Conservation (phyloP, 2,113 vertebrate species). For the Sinocyclocheilus grahami region DNA sequence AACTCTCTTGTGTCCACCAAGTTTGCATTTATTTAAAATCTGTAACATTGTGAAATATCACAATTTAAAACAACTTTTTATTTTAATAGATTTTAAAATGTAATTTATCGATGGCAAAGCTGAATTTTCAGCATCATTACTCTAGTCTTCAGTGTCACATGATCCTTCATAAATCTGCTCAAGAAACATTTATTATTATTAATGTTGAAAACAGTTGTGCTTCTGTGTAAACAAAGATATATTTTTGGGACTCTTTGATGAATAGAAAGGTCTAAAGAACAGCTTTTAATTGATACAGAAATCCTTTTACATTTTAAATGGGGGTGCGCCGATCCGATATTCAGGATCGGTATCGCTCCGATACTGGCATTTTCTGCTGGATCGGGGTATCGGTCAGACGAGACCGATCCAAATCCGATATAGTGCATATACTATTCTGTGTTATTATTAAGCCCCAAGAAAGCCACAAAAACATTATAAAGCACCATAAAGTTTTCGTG, state of each 20-base stretch:
- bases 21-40: background rate
- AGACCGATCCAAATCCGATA: no score
- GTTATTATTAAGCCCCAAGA: no score
- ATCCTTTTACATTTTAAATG: background rate
- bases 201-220: background rate
- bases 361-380: no score
- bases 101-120: background rate
- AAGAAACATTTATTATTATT: background rate
- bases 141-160: background rate
- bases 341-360: no score
- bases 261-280: background rate
- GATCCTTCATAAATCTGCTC: background rate
- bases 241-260: background rate
- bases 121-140: background rate
- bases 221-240: background rate
- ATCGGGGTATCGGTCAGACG: no score
- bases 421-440: no score
- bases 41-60: background rate
- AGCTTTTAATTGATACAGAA: background rate
- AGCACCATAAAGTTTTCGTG: no score
- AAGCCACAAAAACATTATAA: no score
- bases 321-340: no score
- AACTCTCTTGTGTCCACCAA: background rate
- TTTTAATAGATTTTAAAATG: background rate
- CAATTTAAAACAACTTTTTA: background rate